phyloP scores from a whole-genome alignment of 2,797 vertebrate species.

The Poeciliopsis presidionis region DNA sequence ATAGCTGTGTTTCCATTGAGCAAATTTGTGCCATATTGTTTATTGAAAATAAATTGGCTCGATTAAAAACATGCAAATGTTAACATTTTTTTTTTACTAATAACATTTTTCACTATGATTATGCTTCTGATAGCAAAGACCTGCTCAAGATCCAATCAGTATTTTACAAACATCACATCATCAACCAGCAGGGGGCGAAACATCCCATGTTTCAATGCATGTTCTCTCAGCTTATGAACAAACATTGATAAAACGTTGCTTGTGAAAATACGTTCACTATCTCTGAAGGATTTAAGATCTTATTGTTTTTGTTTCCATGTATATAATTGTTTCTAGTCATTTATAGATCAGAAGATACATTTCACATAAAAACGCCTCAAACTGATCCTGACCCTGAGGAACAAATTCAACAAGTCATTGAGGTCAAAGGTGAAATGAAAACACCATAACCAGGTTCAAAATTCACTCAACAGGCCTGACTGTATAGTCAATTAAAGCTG shows the following conservation, averaged over 20 bases:
- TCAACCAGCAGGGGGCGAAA: conserved; percentile 50
- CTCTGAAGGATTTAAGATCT: not conserved
- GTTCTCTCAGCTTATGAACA: not conserved
- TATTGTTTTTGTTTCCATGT: not conserved
- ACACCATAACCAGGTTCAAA: not conserved
- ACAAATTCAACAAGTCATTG: not conserved
- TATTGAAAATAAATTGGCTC: no score
- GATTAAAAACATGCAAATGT: no score
- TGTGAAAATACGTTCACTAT: not conserved
- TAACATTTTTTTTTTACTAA: no score
- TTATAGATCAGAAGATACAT: not conserved
- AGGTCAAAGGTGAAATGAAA: not conserved
- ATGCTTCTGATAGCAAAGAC: not conserved
- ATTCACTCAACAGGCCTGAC: not conserved
- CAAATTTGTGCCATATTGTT: no score
- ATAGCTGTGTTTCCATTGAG: no score
- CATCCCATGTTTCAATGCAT: not conserved
- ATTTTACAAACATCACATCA: not conserved
- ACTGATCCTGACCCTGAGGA: not conserved
- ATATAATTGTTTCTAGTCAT: not conserved
- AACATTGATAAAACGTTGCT: not conserved
- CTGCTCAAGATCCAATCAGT: not conserved
- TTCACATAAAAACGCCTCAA: not conserved
- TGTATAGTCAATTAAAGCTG: not conserved
- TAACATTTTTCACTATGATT: no score